Base-by-base conservation (phyloP, 2,797 vertebrate species). In the Girardinus metallicus region DNA sequence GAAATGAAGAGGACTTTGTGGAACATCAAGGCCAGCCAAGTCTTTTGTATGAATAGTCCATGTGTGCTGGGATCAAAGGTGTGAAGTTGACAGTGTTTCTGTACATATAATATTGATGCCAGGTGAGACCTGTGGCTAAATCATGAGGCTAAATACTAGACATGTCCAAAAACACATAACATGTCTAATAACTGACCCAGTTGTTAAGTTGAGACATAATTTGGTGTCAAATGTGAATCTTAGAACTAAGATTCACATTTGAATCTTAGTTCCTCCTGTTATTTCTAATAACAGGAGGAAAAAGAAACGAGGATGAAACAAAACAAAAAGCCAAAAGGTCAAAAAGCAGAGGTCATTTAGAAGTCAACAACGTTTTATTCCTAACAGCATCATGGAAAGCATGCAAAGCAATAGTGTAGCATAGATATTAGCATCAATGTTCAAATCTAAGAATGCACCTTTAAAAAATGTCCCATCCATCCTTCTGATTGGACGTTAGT, bases 391-490 rank as follows among this genome's bases (percentile, higher is more conserved):
- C 43, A 10, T 18, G 26, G 13, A 71, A 43, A 29, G 23, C 12
- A 15, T 71, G 15, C 23, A 57, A 6, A 8, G 26, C 26, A 71
- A 4, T 29, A 71, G 3, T 29, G 26, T 71, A 7, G 23, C 68
- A 8, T 7, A 71, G 41, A 46, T 29, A 70, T 29, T 71, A 31
- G 41, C 36, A 26, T 74, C 29, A 31, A 55, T 55, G 34, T 43
- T 82, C 1, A 60, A 78, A 73, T 51, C 34, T 29, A 43, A 18
- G 13, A 41, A 75, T 75, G 16, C 41, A 66, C 60, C 53, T 21
- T 44, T 74, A 34, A 36, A 78, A 36, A 53, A 53, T 53, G 23
- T 53, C 51, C 23, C 23, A 53, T 26, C 51, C 2, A 21, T 51
- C 7, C 49, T 23, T 53, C 51, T 53, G 23, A 53, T 10, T 53